Evolutionary conservation across 2,113 vertebrate species (phyloP), one percentile per base, ranked within the genome.

Genomic region (Regulus satrapa): DNA sequence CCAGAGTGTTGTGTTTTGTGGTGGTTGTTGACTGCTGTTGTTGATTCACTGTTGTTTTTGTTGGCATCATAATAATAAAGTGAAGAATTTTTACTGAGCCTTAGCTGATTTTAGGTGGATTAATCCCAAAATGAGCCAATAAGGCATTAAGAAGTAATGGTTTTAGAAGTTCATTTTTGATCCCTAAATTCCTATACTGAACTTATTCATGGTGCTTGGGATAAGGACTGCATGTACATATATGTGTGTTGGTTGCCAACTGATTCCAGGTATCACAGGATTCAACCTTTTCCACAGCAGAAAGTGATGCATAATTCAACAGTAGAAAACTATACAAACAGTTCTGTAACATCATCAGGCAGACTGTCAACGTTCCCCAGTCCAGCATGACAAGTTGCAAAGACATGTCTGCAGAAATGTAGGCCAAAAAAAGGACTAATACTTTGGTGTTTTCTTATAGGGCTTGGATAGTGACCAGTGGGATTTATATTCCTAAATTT

Each of bases 151-250:
- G 48, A 64, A 10, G 14, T 48, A 6, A 74, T 66, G 55, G 28
- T 75, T 75, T 94, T n/a, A 51, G 7, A 41, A 59, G n/a, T 43
- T 49, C 1, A 25, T 40, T 75, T 91, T 67, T 58, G 11, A 4
- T 71, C 10, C 14, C 2, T 58, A 40, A 63, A 2, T 49, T 85
- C 9, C 38, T 62, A 17, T 55, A 29, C 12, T 29, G 31, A 83
- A 19, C 14, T 45, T 3, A 41, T 46, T 72, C 9, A 18, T 0
- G 0, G 12, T 56, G 8, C 62, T 66, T 71, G 25, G 17, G 17
- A 28, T 24, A 54, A 67, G 9, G 32, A 49, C 7, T 66, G 12
- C 24, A 5, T 34, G 29, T 46, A 56, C 16, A 16, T 12, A 8
- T 58, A 28, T 2, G 0, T 54, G 14, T 45, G 49, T 41, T 51